Conservation (phyloP, 2,113 vertebrate species). For the Caretta caretta region DNA sequence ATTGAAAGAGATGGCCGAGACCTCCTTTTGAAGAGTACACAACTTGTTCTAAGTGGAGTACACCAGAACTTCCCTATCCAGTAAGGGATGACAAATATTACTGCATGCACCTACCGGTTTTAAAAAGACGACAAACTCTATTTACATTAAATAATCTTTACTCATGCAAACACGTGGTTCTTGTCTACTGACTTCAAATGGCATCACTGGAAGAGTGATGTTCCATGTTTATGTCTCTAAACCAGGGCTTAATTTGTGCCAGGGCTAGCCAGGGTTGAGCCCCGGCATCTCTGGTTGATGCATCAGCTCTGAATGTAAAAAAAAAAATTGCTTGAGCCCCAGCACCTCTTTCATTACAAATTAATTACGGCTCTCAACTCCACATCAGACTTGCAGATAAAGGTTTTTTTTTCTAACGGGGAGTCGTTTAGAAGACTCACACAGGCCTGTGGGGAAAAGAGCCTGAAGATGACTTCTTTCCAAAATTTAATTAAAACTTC, state of each 20-base stretch:
- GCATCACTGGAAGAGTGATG: neutral
- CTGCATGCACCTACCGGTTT: too few relatives aligned
- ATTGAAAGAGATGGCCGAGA: neutral
- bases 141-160: too few relatives aligned
- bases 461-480: too few relatives aligned
- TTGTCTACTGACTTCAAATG: neutral
- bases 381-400: neutral
- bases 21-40: neutral
- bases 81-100: neutral
- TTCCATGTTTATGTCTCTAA: neutral
- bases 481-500: neutral
- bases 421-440: too few relatives aligned
- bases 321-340: too few relatives aligned
- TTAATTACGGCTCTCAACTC: neutral
- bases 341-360: too few relatives aligned
- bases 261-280: too few relatives aligned
- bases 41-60: neutral
- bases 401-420: neutral
- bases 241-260: too few relatives aligned
- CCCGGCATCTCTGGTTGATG: too few relatives aligned
- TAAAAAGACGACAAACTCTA: neutral
- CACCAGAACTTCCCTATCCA: rapidly evolving
- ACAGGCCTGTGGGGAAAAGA: neutral
- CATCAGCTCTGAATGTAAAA: too few relatives aligned
- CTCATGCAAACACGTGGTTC: neutral